Percentiles rank a stretch among this genome's conserved stretches.
phyloP scores from a whole-genome alignment of 2,113 vertebrate genomes.

The Jaculus jaculus region DNA sequence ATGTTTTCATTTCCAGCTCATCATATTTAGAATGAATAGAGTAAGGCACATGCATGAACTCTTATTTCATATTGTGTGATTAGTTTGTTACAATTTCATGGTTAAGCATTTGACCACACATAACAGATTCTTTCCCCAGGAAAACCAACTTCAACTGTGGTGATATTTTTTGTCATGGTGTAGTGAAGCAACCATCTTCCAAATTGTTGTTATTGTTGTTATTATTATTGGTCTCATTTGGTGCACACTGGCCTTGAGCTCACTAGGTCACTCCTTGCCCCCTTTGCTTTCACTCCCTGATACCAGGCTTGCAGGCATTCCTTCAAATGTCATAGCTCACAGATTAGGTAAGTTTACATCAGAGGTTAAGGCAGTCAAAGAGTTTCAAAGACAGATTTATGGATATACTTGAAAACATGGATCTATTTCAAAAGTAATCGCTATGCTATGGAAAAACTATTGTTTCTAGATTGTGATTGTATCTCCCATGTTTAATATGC shows the following conservation, averaged over 20 bases:
- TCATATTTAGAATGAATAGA: constrained; percentile 25
- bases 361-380: not conserved
- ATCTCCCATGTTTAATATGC: not conserved
- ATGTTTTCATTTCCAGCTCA: not conserved
- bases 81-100: not conserved
- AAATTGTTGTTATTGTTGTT: not conserved
- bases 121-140: not conserved
- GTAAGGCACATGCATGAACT: not conserved
- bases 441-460: not conserved
- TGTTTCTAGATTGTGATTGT: not conserved
- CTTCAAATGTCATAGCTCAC: not conserved
- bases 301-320: not conserved
- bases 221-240: not conserved
- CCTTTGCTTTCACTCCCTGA: not conserved
- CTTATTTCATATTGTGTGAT: not conserved
- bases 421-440: constrained; percentile 8
- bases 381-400: not conserved
- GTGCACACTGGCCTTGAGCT: not conserved
- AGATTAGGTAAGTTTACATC: not conserved
- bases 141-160: not conserved
- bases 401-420: not conserved
- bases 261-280: too few relatives aligned
- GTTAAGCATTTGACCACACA: not conserved
- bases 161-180: not conserved
- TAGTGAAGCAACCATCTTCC: not conserved